Base-by-base conservation (phyloP, 2,113 vertebrate species). In the Sterrhoptilus dennistouni region DNA sequence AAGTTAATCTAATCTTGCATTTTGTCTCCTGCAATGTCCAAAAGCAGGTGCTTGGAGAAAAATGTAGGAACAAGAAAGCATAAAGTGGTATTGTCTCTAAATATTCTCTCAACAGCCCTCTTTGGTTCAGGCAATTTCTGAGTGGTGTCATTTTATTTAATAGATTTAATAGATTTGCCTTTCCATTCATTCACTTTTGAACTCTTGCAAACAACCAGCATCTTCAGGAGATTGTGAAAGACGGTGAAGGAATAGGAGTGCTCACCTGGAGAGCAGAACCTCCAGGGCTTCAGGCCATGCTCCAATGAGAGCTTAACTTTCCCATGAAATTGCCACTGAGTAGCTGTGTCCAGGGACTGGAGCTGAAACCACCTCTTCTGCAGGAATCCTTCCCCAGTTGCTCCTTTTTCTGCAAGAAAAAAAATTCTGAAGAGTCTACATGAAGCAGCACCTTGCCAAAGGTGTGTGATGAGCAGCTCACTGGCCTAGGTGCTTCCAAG, bases 61-160 rank as follows among this genome's bases (percentile, higher is more conserved):
- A 87, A 44, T 22, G 42, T 2, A 87, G 35, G 13, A 94, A 75
- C 4, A 78, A 44, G 40, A 78, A 78, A 87, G 52, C 38, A 63
- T 63, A 42, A 74, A 78, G 54, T 52, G 35, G 7, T 68, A 47
- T 18, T 50, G 71, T 60, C 60, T 68, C 50, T 68, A 35, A 83
- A 89, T 42, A 63, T 14, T 61, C 28, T 79, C 47, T 42, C 65
- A 91, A 87, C 38, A 78, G 59, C 23, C 57, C 4, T 47, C 56
- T 75, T 81, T 75, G 72, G 76, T 70, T 91, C 56, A 35, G 66
- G 49, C 35, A 86, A 60, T 57, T 88, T 69, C 82, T 82, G 40
- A 93, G 57, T 60, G 36, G 25, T 89, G 45, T 38, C 27, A 72
- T 76, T 90, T 52, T 44, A 65, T 80, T 71, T 60, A 71, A 87